Base-by-base conservation (phyloP, 1,140 invertebrate species). In the Teleogryllus occipitalis region DNA sequence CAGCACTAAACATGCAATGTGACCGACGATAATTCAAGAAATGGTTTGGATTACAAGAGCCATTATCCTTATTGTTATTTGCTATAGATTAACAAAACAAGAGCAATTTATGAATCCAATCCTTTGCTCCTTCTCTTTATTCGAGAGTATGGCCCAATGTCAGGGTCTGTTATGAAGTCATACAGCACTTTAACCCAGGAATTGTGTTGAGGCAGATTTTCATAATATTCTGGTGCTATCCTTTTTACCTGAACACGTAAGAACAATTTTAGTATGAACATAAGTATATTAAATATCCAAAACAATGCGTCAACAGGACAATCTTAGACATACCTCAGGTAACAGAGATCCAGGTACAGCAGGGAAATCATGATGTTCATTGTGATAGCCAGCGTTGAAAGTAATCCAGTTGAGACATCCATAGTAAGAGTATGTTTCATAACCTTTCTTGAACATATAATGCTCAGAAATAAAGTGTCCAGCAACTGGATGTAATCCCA, bases 401-500 rank as follows among this genome's bases (percentile, higher is more conserved):
- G 97, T 99, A 49, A 99, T 94, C 86, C 91, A 94, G 88, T 99
- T 99, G n/a, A 99, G 88, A 18, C 93, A 93, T 0, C 98, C 98
- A 86, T 99, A 99, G 86, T 99, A 99, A 49, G 97, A 99, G 84
- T 99, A 99, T 0, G 98, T 99, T 87, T 99, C 98, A 85, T 93
- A 97, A 7, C 97, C 97, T 86, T 98, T 97, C 81, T 92, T 92
- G 85, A 98, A 99, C 96, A 99, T 98, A 86, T 99, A 99, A 88
- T 99, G 98, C 84, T 99, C 98, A 0, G 97, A 98, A 83, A 99
- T 95, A 84, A 99, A 99, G 86, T 99, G 98, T 0, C 97, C 98
- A 74, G 98, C 97, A 18, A 99, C 95, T 8, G 98, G 98, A 90
- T 99, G 98, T 7, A 98, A 84, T 0, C 98, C 98, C 94, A 99